phyloP scores from a whole-genome alignment of 2,888 invertebrate genomes.

The Dilophus febrilis region DNA sequence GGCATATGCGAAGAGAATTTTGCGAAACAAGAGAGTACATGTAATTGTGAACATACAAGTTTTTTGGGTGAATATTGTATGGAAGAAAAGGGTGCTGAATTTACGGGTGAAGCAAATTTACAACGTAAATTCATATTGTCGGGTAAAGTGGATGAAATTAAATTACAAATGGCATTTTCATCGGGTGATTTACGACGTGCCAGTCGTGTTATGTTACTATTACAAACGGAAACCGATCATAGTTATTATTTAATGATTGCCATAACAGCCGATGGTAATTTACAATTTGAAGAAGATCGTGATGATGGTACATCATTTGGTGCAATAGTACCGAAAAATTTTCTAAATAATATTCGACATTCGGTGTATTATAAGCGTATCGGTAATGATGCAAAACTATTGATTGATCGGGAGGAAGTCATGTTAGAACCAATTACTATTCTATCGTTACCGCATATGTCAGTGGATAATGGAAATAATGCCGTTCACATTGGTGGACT shows the following conservation, averaged over 20 bases:
- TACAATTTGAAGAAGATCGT: conserved; percentile 78
- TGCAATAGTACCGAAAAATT: conserved; percentile 60
- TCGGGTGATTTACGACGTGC: conserved; percentile 62
- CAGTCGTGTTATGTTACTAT: conserved; percentile 57
- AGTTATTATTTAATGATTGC: conserved; percentile 72
- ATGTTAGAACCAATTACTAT: conserved; percentile 49
- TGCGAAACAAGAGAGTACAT: conserved; percentile 65
- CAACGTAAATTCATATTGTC: conserved; percentile 58
- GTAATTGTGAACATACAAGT: conserved; percentile 77
- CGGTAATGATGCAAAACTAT: conserved; percentile 49
- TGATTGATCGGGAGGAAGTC: conserved; percentile 62
- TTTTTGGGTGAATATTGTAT: conserved; percentile 78
- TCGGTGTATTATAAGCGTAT: conserved; percentile 54
- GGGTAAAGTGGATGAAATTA: conserved; percentile 57
- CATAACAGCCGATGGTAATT: conserved; percentile 63
- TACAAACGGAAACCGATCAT: conserved; percentile 69
- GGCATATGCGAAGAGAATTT: conserved; percentile 83
- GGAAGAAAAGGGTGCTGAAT: conserved; percentile 80
- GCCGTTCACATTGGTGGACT: conserved; percentile 78
- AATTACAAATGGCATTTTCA: conserved; percentile 74
- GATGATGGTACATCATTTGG: conserved; percentile 57
- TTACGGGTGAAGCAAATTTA: conserved; percentile 70
- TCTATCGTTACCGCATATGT: conserved; percentile 48
- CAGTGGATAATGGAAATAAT: conserved; percentile 50
- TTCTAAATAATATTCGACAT: conserved; percentile 61